These are phyloP conservation scores for Carpatolechia fugitivella DNA, from an alignment of 2,888 invertebrate species.

Conservation along the genomic window DNA sequence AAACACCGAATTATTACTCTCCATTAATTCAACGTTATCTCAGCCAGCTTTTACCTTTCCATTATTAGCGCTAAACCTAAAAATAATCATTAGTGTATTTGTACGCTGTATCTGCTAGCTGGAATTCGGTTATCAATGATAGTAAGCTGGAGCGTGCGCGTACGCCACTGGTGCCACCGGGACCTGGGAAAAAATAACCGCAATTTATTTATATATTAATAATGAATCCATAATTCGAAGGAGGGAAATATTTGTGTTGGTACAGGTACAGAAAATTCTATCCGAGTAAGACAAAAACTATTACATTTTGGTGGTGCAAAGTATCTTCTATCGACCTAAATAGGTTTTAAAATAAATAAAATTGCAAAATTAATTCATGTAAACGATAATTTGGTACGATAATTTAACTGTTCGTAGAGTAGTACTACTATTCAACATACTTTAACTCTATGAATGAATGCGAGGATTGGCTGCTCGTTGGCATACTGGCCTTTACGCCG, in stretches of 20 bases:
- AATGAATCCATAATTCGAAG: not conserved
- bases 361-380: too few relatives aligned
- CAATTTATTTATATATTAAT: not conserved
- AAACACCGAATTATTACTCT: not conserved
- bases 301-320: too few relatives aligned
- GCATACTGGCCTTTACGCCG: not conserved
- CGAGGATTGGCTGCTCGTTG: not conserved
- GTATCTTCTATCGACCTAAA: too few relatives aligned
- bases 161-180: slow-evolving; percentile 58
- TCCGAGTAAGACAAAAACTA: too few relatives aligned
- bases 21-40: not conserved
- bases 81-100: not conserved
- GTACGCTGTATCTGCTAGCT: not conserved
- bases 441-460: not conserved
- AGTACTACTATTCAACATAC: not conserved
- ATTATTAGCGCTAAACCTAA: not conserved
- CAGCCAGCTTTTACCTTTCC: not conserved
- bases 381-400: too few relatives aligned
- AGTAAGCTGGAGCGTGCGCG: slow-evolving; percentile 35
- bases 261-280: too few relatives aligned
- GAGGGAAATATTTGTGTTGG: too few relatives aligned
- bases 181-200: slow-evolving; percentile 26
- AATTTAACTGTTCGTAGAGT: too few relatives aligned
- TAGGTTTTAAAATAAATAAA: too few relatives aligned
- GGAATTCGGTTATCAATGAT: not conserved